phyloP scores from a whole-genome alignment of 2,888 invertebrate genomes.

The Chesias legatella region DNA sequence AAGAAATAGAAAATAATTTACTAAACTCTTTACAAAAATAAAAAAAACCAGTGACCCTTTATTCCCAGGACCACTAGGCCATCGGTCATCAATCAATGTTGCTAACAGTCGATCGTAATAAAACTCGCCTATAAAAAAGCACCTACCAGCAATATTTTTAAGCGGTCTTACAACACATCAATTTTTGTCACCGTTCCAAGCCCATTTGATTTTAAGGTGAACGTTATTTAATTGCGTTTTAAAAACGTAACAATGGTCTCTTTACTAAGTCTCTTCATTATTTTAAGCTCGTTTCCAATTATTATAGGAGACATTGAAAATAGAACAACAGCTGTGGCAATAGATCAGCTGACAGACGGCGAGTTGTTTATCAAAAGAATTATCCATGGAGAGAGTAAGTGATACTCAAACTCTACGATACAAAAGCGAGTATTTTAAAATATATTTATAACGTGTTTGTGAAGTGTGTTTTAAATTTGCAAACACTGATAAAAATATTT shows the following conservation, averaged over 20 bases:
- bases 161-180: constrained; percentile 15
- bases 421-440: constrained; percentile 2
- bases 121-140: constrained; percentile 20
- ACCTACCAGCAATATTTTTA: constrained; percentile 4
- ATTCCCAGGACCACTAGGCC: no score
- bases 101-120: constrained; percentile 15
- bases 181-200: constrained; percentile 26
- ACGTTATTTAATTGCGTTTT: constrained; percentile 22
- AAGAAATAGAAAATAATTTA: no score
- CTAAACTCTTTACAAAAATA: no score
- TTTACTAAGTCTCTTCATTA: constrained; percentile 30
- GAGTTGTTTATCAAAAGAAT: constrained; percentile 41
- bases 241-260: constrained; percentile 29
- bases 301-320: constrained; percentile 30
- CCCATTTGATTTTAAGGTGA: constrained; percentile 28
- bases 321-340: constrained; percentile 27
- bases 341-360: constrained; percentile 38
- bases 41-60: no score
- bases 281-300: constrained; percentile 37
- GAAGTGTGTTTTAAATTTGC: no score
- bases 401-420: constrained; percentile 13
- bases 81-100: no score
- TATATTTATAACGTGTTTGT: background rate
- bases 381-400: constrained; percentile 50
- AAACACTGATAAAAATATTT: no score